Conservation (phyloP, 2,888 invertebrate genomes). For the Quadroppia sp. region DNA sequence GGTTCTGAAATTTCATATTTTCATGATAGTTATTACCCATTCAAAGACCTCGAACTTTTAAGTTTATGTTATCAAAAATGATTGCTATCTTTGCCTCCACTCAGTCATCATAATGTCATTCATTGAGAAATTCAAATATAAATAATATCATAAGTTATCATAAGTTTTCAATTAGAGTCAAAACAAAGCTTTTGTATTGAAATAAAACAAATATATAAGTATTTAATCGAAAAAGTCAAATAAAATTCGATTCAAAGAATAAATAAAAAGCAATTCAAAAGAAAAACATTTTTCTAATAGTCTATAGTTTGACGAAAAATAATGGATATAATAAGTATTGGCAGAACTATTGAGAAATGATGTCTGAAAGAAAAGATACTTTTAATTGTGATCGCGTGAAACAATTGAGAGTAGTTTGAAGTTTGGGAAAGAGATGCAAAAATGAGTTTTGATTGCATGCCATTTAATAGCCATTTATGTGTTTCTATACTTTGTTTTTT, state of each 20-base stretch:
- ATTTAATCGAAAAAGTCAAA: too few relatives aligned
- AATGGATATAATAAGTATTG: background rate
- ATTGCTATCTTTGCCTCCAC: background rate
- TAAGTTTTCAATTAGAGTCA: too few relatives aligned
- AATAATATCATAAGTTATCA: too few relatives aligned
- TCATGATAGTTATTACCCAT: too few relatives aligned
- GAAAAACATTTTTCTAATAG: background rate
- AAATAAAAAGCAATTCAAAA: background rate
- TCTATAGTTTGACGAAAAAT: background rate
- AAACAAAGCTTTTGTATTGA: too few relatives aligned
- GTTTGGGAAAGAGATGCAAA: background rate
- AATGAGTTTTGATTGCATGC: background rate
- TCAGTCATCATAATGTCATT: too few relatives aligned
- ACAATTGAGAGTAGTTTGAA: background rate
- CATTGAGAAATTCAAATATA: too few relatives aligned
- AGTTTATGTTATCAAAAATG: background rate
- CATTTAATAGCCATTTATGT: slow-evolving; percentile 18
- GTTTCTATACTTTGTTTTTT: slow-evolving; percentile 7
- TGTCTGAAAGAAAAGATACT: background rate
- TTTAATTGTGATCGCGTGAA: slow-evolving; percentile 6
- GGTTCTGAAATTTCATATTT: too few relatives aligned
- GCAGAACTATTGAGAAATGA: background rate
- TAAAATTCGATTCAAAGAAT: too few relatives aligned
- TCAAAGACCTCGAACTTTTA: too few relatives aligned
- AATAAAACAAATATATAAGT: too few relatives aligned